Base-by-base conservation (phyloP, 2,888 invertebrate genomes). In the Iselma pallidipennis region DNA sequence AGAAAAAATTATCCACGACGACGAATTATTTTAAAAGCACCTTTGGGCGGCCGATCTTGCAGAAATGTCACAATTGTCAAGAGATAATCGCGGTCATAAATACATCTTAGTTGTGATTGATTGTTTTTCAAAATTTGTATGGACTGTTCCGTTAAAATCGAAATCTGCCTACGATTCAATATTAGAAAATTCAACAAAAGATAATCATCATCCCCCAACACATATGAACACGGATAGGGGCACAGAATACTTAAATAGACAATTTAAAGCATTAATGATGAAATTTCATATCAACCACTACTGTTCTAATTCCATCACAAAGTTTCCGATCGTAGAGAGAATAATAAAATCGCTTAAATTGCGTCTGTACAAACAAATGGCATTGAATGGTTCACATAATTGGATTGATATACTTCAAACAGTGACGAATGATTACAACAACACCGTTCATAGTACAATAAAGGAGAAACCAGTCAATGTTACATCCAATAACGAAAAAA, bases 401-500 rank as follows among this genome's bases (percentile, higher is more conserved):
- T 77, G 75, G 74, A 14, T 73, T 16, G 54, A 57, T 42, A 45
- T 56, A 26, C 60, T 66, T 25, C 4, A 23, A 12, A 51, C 58
- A 14, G 55, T 69, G 4, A 56, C 66, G 16, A 10, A 65, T 23
- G 60, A 63, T 10, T 79, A 79, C 60, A 79, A 79, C 63, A 55
- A 72, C 54, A 66, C 59, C n/a, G 72, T 70, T 60, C 77, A 79
- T 71, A 62, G 68, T 16, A 78, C 76, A 28, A 78, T 77, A 49
- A 66, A 66, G 49, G 74, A 76, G 70, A 72, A 66, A 57, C 76
- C 78, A 2, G 62, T 33, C 29, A 68, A 78, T 50, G 76, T 76
- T n/a, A 71, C 67, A 72, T 71, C 74, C 74, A 66, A 69, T 72
- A 72, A 75, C 74, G 55, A 80, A 9, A 69, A 49, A 6, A 19